phyloP scores from a whole-genome alignment of 2,888 invertebrate species.

The Pyralis farinalis region DNA sequence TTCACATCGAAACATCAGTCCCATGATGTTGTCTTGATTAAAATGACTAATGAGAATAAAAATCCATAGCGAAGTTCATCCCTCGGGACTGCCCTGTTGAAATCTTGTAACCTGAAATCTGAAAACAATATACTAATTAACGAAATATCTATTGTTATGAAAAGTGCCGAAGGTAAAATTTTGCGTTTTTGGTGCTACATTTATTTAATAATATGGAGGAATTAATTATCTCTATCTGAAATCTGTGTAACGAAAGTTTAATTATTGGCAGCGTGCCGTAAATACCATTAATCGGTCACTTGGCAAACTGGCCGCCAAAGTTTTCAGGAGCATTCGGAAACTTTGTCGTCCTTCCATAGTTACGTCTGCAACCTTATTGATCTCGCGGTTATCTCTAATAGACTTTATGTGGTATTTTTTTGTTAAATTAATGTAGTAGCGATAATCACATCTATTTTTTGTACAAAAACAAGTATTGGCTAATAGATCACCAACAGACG shows the following conservation, averaged over 20 bases:
- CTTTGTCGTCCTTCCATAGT: background rate
- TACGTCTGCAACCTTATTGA: background rate
- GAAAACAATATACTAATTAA: conserved; percentile 53
- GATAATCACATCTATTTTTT: too few species aligned
- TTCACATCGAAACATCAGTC: conserved; percentile 29
- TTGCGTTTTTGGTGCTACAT: too few species aligned
- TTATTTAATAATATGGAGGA: too few species aligned
- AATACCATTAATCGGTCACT: conserved; percentile 5
- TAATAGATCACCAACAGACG: too few species aligned
- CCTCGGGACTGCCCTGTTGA: conserved; percentile 52
- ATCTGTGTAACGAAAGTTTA: background rate
- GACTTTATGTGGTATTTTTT: background rate
- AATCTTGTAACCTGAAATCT: conserved; percentile 79
- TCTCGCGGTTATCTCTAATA: background rate
- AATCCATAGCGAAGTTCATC: conserved; percentile 38
- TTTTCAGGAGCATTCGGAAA: conserved; percentile 1
- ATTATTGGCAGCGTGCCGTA: background rate
- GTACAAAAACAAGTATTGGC: too few species aligned
- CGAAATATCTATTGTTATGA: conserved; percentile 2
- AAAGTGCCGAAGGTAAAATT: background rate
- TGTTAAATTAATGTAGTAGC: background rate
- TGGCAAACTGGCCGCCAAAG: conserved; percentile 1
- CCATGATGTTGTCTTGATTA: conserved; percentile 34
- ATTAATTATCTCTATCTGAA: background rate
- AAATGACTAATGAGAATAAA: conserved; percentile 50